phyloP scores from a whole-genome alignment of 2,113 vertebrate genomes.

The Pholis gunnellus region DNA sequence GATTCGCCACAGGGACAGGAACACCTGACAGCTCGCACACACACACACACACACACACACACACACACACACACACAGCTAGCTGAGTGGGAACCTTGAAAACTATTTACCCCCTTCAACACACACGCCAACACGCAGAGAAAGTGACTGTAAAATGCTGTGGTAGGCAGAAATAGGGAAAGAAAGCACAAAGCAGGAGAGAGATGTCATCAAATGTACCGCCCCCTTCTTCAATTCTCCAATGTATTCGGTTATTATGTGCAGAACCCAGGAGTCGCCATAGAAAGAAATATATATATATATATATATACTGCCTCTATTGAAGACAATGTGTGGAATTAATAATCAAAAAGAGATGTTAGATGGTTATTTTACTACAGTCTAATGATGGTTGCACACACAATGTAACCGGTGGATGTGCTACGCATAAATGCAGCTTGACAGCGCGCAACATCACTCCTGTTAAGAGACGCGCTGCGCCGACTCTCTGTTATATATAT shows the following conservation, averaged over 20 bases:
- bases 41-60: slow-evolving; percentile 11
- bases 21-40: slow-evolving; percentile 32
- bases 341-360: no score
- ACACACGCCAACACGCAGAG: background rate
- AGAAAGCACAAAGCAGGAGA: background rate
- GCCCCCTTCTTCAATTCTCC: background rate
- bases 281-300: no score
- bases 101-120: slow-evolving; percentile 58
- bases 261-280: no score
- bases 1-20: slow-evolving; percentile 55
- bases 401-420: background rate
- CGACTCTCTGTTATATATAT: no score
- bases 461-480: no score
- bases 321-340: no score
- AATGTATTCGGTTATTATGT: background rate
- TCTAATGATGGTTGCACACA: no score
- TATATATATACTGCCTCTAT: no score
- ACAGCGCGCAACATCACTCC: no score
- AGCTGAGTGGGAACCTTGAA: slow-evolving; percentile 57
- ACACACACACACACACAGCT: slow-evolving; percentile 14
- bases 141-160: slow-evolving; percentile 28
- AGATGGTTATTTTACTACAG: no score
- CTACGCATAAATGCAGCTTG: background rate
- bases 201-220: slow-evolving; percentile 4
- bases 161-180: slow-evolving; percentile 31